Evolutionary conservation across 2,113 vertebrate species (phyloP), one percentile per base, ranked within the genome.

Genomic region (Pluvialis apricaria): DNA sequence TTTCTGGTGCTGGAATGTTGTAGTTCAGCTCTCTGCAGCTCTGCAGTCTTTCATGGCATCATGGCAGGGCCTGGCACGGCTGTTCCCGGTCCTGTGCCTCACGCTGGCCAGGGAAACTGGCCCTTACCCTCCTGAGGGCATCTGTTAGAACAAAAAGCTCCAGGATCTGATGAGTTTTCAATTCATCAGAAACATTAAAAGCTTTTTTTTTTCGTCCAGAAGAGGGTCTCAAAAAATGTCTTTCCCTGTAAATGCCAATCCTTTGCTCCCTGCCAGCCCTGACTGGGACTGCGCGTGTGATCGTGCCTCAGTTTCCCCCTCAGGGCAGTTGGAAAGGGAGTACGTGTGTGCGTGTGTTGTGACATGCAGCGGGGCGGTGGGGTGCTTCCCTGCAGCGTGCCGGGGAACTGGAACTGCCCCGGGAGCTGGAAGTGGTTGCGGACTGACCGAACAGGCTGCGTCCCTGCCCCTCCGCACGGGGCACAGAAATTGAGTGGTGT

Each of bases 21-120:
- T 31, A 21, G 57, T 84, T 73, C 44, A 52, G 36, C 26, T 38
- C 3, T 24, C 31, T 62, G 44, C 49, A 20, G 25, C 47, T 88
- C 29, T 87, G 45, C 61, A 61, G 47, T 28, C 14, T 71, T 57
- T 32, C 31, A 25, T 21, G 49, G 54, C 38, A 70, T 13, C 0
- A 1, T 10, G 62, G n/a, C 52, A 83, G 24, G 20, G 66, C 15
- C 60, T 6, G 9, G 40, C 47, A 28, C 0, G 2, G 47, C 32
- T 24, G 15, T 61, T 25, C n/a, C 25, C 1, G 0, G n/a, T 17
- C 70, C 70, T 40, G 21, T 51, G 14, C 31, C 61, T 73, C 3
- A 2, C 0, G 0, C 28, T 32, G 31, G 15, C 26, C 17, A 6
- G 31, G 20, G 9, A 82, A 68, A 45, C 29, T 4, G 2, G 34